Conservation (phyloP, 2,888 invertebrate genomes). For the Caenorhabditis angaria region DNA sequence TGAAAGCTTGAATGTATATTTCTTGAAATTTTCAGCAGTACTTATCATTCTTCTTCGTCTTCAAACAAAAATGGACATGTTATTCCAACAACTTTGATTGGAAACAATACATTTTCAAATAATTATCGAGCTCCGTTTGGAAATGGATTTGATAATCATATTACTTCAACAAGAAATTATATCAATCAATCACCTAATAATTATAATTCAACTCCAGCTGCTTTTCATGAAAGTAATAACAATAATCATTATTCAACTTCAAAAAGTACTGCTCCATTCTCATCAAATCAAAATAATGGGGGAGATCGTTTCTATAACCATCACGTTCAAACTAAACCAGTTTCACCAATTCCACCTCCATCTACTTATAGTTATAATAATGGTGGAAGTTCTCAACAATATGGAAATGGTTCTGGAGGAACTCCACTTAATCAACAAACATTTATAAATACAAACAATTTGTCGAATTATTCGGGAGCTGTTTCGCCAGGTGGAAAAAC, state of each 20-base stretch:
- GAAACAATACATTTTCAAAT: conserved; percentile 2
- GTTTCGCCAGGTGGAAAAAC: conserved; percentile 19
- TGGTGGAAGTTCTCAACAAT: conserved; percentile 35
- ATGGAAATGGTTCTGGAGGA: conserved; percentile 45
- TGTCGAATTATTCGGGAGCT: background rate
- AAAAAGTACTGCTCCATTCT: background rate
- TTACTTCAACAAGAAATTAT: conserved; percentile 27
- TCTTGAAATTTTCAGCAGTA: conserved; percentile 10
- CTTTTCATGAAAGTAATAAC: conserved; percentile 8
- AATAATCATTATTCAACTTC: background rate
- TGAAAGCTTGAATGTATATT: background rate
- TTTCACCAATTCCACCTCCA: conserved; percentile 18
- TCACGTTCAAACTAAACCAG: background rate
- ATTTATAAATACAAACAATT: conserved; percentile 43
- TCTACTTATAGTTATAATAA: conserved; percentile 44
- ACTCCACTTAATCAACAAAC: conserved; percentile 53
- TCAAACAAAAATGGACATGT: background rate
- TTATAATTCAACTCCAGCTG: conserved; percentile 32
- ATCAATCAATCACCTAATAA: conserved; percentile 15
- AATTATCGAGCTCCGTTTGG: conserved; percentile 18
- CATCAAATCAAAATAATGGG: background rate
- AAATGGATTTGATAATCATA: conserved; percentile 11
- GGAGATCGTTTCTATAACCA: background rate
- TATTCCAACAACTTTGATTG: background rate
- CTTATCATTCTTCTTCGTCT: conserved; percentile 26